Base-by-base conservation (phyloP, 2,888 invertebrate genomes). In the Cryptops parisi region DNA sequence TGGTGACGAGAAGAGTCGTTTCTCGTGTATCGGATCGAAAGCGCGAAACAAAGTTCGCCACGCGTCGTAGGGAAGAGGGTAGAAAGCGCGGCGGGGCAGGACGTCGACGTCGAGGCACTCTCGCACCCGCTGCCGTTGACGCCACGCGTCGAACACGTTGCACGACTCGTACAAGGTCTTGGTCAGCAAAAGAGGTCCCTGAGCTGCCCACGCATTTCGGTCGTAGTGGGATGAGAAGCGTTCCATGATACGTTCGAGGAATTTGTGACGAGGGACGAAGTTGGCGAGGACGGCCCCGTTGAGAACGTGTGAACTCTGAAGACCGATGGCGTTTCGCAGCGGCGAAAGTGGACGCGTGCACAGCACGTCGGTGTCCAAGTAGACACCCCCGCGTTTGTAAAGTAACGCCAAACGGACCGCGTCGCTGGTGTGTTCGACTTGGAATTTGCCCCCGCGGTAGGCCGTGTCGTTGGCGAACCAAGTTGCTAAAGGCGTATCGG, bases 341-440 rank as follows among this genome's bases (percentile, higher is more conserved):
- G 25, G 19, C 5, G 24, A 21, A 5, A 52, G 4, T 12, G 21
- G 12, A 24, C 22, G 43, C 3, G 45, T n/a, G 12, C 44, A 25
- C 24, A 43, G 33, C 17, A 45, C n/a, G 27, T 52, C 52, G 4
- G 25, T 52, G 19, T 52, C 52, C 27, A 52, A 21, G 23, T 52
- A 52, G 26, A 52, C 21, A 9, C 52, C 52, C 27, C 52, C 52
- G 22, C 17, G 21, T 27, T 52, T 52, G 39, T 40, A 52, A n/a
- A 52, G n/a, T 19, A 52, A 22, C 2, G 45, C 45, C 21, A 52
- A 22, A 21, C 52, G 43, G n/a, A 52, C 23, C 1, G 52, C 52
- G 19, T 52, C 52, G 33, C 52, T 45, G 21, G 33, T 19, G n/a
- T 52, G 52, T 1, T n/a, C 6, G 9, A 27, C 15, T 33, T 45